phyloP scores from a whole-genome alignment of 2,888 invertebrate species.

The Ctena decussata region DNA sequence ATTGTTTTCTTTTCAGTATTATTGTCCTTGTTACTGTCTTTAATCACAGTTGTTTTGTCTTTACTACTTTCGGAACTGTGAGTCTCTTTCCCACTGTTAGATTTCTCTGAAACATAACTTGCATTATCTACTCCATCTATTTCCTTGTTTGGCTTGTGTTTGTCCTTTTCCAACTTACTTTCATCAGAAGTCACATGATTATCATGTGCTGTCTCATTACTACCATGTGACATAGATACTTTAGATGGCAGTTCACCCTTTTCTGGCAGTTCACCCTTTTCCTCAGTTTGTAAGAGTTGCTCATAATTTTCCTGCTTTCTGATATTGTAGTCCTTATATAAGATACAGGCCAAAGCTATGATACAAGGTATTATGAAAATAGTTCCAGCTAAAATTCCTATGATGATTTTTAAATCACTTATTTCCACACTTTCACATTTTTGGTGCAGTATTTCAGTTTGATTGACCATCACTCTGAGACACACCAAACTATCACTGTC shows the following conservation, averaged over 20 bases:
- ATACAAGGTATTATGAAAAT: slow-evolving; percentile 57
- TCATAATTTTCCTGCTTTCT: slow-evolving; percentile 8
- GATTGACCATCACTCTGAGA: slow-evolving; percentile 30
- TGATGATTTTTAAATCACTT: slow-evolving; percentile 40
- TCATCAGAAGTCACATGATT: background rate
- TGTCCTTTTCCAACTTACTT: background rate
- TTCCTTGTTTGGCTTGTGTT: background rate
- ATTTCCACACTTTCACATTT: slow-evolving; percentile 39
- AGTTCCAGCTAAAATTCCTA: slow-evolving; percentile 58
- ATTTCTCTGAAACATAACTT: background rate
- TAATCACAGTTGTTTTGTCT: background rate
- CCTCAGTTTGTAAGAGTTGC: background rate
- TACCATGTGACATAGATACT: background rate
- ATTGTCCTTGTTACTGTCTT: background rate
- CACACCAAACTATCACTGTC: slow-evolving; percentile 36
- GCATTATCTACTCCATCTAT: background rate
- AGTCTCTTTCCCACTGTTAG: too few relatives aligned
- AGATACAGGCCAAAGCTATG: slow-evolving; percentile 29
- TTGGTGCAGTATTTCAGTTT: slow-evolving; percentile 18
- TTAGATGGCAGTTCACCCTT: background rate
- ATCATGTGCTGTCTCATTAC: background rate
- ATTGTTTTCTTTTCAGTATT: too few relatives aligned
- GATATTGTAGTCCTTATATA: slow-evolving; percentile 47
- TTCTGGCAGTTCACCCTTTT: background rate
- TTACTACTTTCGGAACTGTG: background rate